A percentile compares a stretch with the other conserved stretches of the same genome.
Conservation (phyloP, 2,113 vertebrate species). For the Psettodes erumei region DNA sequence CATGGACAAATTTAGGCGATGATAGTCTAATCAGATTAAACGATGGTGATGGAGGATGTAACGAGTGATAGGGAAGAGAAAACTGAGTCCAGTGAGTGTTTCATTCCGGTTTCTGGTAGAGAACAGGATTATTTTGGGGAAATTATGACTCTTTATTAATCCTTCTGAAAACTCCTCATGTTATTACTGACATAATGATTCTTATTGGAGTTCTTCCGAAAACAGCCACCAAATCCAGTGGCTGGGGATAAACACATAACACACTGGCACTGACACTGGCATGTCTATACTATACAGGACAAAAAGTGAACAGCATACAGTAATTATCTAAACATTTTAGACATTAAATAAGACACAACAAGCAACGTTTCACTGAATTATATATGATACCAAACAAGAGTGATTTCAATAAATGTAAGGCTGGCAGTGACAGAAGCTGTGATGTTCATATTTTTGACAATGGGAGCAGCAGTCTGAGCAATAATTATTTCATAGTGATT, state of each 20-base stretch:
- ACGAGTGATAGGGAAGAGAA: neutral
- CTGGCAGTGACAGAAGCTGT: neutral
- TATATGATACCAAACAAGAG: neutral
- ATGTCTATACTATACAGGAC: neutral
- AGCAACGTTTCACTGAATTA: neutral
- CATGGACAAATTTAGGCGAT: neutral
- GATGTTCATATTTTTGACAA: neutral
- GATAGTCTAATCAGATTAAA: slow-evolving; percentile 17
- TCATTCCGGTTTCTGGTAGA: neutral
- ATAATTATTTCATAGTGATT: neutral
- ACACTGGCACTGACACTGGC: too few relatives aligned
- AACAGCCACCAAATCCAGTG: neutral
- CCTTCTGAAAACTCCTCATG: neutral
- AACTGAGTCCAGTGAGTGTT: neutral
- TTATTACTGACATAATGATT: neutral
- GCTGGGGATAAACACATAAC: neutral
- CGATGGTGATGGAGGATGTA: slow-evolving; percentile 16
- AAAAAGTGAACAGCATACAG: neutral
- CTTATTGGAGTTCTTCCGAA: neutral
- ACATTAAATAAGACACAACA: neutral
- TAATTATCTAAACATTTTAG: neutral
- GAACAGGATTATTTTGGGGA: neutral
- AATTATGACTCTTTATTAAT: neutral
- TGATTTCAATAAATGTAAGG: neutral
- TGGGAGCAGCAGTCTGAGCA: neutral